These are phyloP conservation scores for Chanos chanos DNA, from an alignment of 2,797 vertebrate species.

Conservation along the genomic window DNA sequence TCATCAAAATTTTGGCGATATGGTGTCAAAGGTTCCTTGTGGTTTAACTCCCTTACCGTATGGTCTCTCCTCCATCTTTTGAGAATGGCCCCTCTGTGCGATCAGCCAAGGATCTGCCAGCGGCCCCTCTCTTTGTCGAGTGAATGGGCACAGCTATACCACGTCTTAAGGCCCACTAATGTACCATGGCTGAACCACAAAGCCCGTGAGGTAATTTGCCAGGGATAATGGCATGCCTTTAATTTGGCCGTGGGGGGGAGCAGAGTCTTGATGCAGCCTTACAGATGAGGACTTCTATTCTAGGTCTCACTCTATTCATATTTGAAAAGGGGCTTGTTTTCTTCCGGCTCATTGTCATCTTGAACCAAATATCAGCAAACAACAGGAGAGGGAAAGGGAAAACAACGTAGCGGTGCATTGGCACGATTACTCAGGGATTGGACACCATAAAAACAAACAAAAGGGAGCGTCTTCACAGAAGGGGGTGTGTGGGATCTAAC, in stretches of 20 bases:
- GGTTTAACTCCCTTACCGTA: constrained; percentile 51
- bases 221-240: constrained; percentile 79
- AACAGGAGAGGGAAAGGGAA: constrained; percentile 51
- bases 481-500: constrained; percentile 31
- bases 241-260: constrained; percentile 71
- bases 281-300: constrained; percentile 59
- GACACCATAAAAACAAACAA: constrained; percentile 48
- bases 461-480: constrained; percentile 38
- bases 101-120: constrained; percentile 83
- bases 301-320: constrained; percentile 51
- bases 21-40: constrained; percentile 45
- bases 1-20: constrained; percentile 29
- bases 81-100: constrained; percentile 81
- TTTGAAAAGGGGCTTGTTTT: constrained; percentile 70
- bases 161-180: constrained; percentile 78
- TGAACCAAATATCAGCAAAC: constrained; percentile 73
- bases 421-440: constrained; percentile 47
- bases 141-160: constrained; percentile 78
- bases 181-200: constrained; percentile 76
- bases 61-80: constrained; percentile 62
- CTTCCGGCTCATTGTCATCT: constrained; percentile 71
- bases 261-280: constrained; percentile 65
- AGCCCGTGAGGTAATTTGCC: constrained; percentile 76
- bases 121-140: constrained; percentile 71
- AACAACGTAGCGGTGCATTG: constrained; percentile 50